Base-by-base conservation (phyloP, 1,140 invertebrate species). In the Bombus huntii region DNA sequence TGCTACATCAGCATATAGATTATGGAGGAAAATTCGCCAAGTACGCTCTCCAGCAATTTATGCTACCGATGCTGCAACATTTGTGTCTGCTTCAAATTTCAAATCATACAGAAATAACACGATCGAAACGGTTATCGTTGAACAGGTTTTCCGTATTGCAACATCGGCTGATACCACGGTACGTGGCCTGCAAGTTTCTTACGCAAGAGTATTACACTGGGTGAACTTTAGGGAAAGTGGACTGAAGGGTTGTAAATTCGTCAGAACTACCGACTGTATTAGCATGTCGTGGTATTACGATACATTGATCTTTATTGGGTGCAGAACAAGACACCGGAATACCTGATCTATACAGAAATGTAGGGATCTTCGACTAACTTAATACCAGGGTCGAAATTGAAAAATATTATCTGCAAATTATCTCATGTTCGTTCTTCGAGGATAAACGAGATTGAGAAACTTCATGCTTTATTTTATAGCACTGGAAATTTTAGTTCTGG, bases 91-190 rank as follows among this genome's bases (percentile, higher is more conserved):
- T 15, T 31, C 76, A 22, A 78, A 31, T 65, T 78, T 68, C 77
- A 68, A 79, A 79, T 79, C 62, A 62, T 66, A 31, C 77, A 44
- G 62, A 79, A 79, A 31, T 79, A 79, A 79, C 77, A 65, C n/a
- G 73, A 34, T 28, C 31, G 73, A 75, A 75, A 57, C 13, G 28
- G 42, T 79, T 79, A 79, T n/a, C 37, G 18, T 44, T 79, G 77
- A 62, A 25, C 77, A 47, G 77, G n/a, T 47, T 47, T 66, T 34
- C 39, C 62, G 42, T 79, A 79, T 79, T 34, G 77, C 31, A 65
- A 66, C 42, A 44, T 15, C n/a, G 39, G 76, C 31, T 47, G 31
- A 47, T 66, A 31, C 25, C 22, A 12, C 13, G 22, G 10, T 66
- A 79, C 77, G 77, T 68, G 62, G 62, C 6, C 31, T 13, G 42